phyloP scores from a whole-genome alignment of 2,888 invertebrate species.

The Phorcus lineatus region DNA sequence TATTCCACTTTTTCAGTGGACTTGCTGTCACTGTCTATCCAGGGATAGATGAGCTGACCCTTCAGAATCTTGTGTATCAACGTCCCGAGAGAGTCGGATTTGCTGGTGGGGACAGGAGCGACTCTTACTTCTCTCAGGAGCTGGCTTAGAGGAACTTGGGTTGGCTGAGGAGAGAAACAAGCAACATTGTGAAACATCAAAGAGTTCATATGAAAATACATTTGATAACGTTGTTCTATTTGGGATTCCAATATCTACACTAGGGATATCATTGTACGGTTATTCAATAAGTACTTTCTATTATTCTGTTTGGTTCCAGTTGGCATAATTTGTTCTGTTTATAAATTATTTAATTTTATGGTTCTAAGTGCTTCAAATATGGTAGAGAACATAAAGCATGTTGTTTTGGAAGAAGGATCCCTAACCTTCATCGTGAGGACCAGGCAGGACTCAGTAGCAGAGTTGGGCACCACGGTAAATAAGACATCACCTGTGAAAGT shows the following conservation, averaged over 20 bases:
- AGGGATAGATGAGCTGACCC: slow-evolving; percentile 31
- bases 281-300: no score
- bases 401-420: no score
- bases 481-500: slow-evolving; percentile 43
- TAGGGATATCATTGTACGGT: no score
- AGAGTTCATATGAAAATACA: no score
- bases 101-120: neutral
- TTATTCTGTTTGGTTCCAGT: no score
- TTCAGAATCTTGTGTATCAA: slow-evolving; percentile 2
- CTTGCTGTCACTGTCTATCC: slow-evolving; percentile 10
- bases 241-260: no score
- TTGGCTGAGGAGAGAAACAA: slow-evolving; percentile 32
- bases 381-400: no score
- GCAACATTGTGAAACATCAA: neutral
- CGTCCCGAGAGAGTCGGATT: neutral
- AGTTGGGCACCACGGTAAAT: slow-evolving; percentile 42
- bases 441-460: slow-evolving; percentile 29
- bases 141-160: slow-evolving; percentile 26
- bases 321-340: no score
- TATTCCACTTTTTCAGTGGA: neutral
- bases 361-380: no score
- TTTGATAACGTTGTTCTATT: no score
- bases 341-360: no score
- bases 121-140: slow-evolving; percentile 18
- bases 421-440: slow-evolving; percentile 54